Conservation (phyloP, 1,140 invertebrate genomes). For the Theocolax elegans region DNA sequence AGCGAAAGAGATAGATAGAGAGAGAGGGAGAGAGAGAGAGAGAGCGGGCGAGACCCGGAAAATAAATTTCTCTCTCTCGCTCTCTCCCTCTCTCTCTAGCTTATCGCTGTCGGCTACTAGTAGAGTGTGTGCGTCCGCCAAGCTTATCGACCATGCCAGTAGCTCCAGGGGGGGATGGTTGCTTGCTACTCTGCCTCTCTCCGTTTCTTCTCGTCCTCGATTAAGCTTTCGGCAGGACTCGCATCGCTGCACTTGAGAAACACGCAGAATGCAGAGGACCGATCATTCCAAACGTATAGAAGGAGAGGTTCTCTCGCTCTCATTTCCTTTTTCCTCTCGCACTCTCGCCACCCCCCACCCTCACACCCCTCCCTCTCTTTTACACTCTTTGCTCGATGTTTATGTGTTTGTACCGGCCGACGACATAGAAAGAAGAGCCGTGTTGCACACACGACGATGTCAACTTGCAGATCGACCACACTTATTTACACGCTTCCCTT, state of each 20-base stretch:
- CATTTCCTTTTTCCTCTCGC: too few species aligned
- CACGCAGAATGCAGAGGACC: background rate
- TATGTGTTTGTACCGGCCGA: background rate
- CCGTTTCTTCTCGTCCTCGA: slow-evolving; percentile 24
- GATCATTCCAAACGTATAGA: too few species aligned
- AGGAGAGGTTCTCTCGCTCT: too few species aligned
- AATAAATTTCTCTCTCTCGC: slow-evolving; percentile 16
- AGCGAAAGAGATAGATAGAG: too few species aligned
- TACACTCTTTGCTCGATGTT: too few species aligned
- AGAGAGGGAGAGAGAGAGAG: background rate
- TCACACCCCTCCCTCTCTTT: too few species aligned
- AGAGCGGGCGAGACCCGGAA: background rate
- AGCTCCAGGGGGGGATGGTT: background rate
- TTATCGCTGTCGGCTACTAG: too few species aligned
- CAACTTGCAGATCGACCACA: slow-evolving; percentile 7
- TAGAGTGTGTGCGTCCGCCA: too few species aligned
- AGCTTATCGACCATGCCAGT: slow-evolving; percentile 13
- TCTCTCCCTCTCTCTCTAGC: background rate
- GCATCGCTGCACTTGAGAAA: slow-evolving; percentile 10
- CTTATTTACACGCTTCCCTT: background rate
- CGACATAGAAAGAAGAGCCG: background rate
- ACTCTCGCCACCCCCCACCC: too few species aligned
- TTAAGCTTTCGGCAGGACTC: slow-evolving; percentile 15
- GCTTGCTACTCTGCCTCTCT: background rate
- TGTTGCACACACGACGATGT: background rate